A percentile compares a stretch with the other conserved stretches of the same genome.
phyloP scores from a whole-genome alignment of 53 echinoderm and acorn worm species.

The Glandiceps talaboti region DNA sequence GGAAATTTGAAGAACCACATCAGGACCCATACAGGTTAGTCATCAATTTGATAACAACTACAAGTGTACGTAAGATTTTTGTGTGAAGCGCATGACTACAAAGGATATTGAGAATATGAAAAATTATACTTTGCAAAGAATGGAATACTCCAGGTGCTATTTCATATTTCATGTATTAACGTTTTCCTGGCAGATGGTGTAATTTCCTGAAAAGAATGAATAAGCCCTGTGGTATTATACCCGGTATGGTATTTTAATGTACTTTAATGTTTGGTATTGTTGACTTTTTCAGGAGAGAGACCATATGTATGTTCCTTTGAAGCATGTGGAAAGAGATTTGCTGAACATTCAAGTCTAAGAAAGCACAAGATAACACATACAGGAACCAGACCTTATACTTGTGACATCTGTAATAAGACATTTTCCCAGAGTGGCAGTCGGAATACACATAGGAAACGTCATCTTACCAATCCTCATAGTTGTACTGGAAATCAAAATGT shows the following conservation, averaged over 20 bases:
- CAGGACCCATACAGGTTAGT: constrained; percentile 72
- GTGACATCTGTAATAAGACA: constrained; percentile 75
- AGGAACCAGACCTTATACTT: constrained; percentile 87
- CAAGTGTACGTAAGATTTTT: too few relatives aligned
- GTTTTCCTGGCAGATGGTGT: too few relatives aligned
- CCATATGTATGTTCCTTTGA: constrained; percentile 77
- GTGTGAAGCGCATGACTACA: too few relatives aligned
- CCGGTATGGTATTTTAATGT: too few relatives aligned
- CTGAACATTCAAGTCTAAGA: constrained; percentile 82
- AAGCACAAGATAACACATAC: constrained; percentile 88
- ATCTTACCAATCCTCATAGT: constrained; percentile 5
- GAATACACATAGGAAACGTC: constrained; percentile 75
- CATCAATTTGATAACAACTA: too few relatives aligned
- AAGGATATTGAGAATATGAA: too few relatives aligned
- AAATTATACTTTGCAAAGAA: too few relatives aligned
- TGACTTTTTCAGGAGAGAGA: constrained; percentile 46
- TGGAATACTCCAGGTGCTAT: too few relatives aligned
- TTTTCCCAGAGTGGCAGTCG: constrained; percentile 90
- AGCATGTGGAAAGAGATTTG: constrained; percentile 65
- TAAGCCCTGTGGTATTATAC: too few relatives aligned
- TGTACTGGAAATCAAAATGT: constrained; percentile 1
- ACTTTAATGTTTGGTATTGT: too few relatives aligned
- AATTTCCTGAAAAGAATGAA: too few relatives aligned
- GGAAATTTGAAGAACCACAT: constrained; percentile 83
- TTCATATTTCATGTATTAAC: too few relatives aligned